Conservation (phyloP, 2,113 vertebrate species). For the Platycercus adscitus region DNA sequence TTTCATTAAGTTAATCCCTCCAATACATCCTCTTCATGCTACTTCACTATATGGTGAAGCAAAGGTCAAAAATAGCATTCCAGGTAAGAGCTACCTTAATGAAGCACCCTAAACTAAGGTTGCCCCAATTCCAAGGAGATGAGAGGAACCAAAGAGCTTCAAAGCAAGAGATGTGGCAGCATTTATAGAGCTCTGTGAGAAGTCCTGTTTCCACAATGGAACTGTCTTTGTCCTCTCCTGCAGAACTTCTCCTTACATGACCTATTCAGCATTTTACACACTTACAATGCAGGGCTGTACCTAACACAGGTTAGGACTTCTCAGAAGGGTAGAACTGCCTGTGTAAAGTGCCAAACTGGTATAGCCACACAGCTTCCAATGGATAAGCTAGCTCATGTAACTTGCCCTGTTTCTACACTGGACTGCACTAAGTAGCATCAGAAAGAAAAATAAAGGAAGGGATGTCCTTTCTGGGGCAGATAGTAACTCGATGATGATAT, state of each 20-base stretch:
- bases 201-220: fast-evolving
- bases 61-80: background rate
- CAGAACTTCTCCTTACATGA: background rate
- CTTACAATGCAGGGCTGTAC: background rate
- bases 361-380: background rate
- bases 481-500: fast-evolving
- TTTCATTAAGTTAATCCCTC: background rate
- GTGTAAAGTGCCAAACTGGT: background rate
- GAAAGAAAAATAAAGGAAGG: background rate
- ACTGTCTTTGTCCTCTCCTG: background rate
- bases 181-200: background rate
- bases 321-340: background rate
- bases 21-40: background rate
- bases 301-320: background rate
- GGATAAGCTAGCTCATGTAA: too few species aligned
- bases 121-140: background rate
- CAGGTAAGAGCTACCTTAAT: background rate
- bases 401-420: background rate
- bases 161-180: fast-evolving
- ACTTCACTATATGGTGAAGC: background rate
- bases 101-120: background rate
- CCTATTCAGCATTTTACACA: background rate
- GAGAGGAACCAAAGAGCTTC: background rate
- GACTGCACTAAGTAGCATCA: background rate
- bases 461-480: background rate